phyloP scores from a whole-genome alignment of 2,888 invertebrate genomes.

The Drosophila paranaensis region DNA sequence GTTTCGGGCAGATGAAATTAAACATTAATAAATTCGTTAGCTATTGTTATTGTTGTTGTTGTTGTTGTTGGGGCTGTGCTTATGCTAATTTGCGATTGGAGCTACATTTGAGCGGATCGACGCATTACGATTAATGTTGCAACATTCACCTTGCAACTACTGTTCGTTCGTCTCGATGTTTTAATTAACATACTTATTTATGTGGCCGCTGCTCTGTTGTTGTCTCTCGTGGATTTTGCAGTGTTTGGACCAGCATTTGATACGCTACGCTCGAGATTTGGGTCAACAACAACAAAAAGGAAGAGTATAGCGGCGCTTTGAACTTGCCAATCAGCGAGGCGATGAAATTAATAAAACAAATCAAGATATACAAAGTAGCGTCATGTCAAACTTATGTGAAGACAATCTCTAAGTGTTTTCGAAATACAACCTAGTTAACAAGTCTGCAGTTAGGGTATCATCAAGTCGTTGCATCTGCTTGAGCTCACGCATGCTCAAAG shows the following conservation, averaged over 20 bases:
- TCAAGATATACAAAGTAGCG: background rate
- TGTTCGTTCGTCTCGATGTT: conserved; percentile 42
- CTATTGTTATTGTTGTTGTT: conserved; percentile 24
- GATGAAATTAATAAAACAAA: background rate
- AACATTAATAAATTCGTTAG: conserved; percentile 58
- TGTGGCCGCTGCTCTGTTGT: conserved; percentile 17
- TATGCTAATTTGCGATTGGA: conserved; percentile 61
- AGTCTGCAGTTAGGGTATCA: conserved; percentile 26
- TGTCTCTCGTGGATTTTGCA: conserved; percentile 35
- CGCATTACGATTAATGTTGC: conserved; percentile 50
- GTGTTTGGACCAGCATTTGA: conserved; percentile 28
- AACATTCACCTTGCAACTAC: conserved; percentile 51
- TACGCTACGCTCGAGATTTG: conserved; percentile 36
- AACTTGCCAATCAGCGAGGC: background rate
- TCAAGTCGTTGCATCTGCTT: conserved; percentile 1
- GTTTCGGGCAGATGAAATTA: conserved; percentile 49
- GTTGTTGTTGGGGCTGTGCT: conserved; percentile 21
- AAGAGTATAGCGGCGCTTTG: conserved; percentile 6
- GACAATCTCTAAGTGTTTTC: background rate
- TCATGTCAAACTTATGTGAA: background rate
- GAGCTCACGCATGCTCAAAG: conserved; percentile 18
- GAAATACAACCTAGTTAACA: background rate
- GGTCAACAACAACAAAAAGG: conserved; percentile 16
- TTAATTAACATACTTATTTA: conserved; percentile 63
- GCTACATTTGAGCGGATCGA: conserved; percentile 40